Evolutionary conservation across 2,888 invertebrate genomes (phyloP).

Genomic region (Eurytoma californica): DNA sequence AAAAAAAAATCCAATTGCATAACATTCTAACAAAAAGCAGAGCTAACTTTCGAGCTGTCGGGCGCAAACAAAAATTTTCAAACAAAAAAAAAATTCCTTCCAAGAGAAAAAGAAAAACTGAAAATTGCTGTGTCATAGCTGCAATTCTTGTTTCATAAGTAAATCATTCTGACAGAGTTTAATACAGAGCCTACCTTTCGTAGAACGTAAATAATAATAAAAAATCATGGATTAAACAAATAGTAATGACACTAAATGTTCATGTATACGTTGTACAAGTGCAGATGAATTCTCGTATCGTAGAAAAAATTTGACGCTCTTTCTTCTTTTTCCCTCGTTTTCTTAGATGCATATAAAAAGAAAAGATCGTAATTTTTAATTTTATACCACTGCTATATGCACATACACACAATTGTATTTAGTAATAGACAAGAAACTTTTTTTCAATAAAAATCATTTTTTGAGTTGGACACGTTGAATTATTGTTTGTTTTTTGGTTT

Average conservation of each 20-base stretch:
- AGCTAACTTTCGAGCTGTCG: constrained; percentile 64
- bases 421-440: constrained; percentile 67
- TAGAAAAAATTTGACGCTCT: constrained; percentile 24
- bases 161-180: constrained; percentile 35
- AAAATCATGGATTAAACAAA: constrained; percentile 23
- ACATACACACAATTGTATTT: constrained; percentile 70
- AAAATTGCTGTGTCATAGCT: constrained; percentile 3
- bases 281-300: constrained; percentile 27
- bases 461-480: constrained; percentile 72
- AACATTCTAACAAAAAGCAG: constrained; percentile 68
- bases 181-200: constrained; percentile 28
- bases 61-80: constrained; percentile 33
- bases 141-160: constrained; percentile 26
- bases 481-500: constrained; percentile 69
- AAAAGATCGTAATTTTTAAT: constrained; percentile 42
- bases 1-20: constrained; percentile 64
- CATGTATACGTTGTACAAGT: constrained; percentile 31
- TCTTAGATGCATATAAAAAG: constrained; percentile 30
- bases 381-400: constrained; percentile 47
- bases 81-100: constrained; percentile 19
- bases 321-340: constrained; percentile 23
- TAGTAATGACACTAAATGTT: constrained; percentile 28
- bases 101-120: constrained; percentile 1
- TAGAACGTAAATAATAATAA: constrained; percentile 39
- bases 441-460: constrained; percentile 73